Evolutionary conservation across 2,888 invertebrate genomes (phyloP), one percentile per base, ranked within the genome.

Genomic region (Acanthococcus lagerstroemiae): DNA sequence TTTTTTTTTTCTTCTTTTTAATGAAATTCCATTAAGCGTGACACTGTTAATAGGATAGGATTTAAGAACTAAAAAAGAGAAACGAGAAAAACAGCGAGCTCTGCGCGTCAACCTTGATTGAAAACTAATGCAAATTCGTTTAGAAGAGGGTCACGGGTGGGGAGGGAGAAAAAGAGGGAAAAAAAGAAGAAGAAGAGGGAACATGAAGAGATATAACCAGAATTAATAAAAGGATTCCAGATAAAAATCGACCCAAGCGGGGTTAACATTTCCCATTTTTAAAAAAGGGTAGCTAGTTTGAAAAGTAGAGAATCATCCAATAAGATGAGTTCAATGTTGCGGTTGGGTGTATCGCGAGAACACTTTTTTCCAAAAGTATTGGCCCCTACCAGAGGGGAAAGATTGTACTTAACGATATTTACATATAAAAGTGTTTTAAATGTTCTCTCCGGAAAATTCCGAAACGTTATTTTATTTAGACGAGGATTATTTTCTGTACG

Each of bases 121-220:
- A 65, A 65, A 65, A 55, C 65, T 65, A 55, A 65, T 65, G 65
- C 65, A 65, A 65, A 65, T 65, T 65, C 55, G 55, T 65, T 55
- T 55, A 9, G 21, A 19, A 17, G n/a, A n/a, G n/a, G n/a, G n/a
- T n/a, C n/a, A 24, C n/a, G n/a, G n/a, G n/a, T n/a, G n/a, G n/a
- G n/a, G n/a, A n/a, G n/a, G n/a, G 4, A 52, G 52, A 6, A 48
- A 48, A 12, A 7, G 52, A 63, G 50, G 54, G 54, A 52, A 24
- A 27, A 63, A 44, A 21, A 54, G 24, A 21, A 22, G 54, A 22
- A 25, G 24, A 22, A 52, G 21, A 22, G 4, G 9, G 24, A 22
- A 5, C 46, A 45, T 19, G 46, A 45, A 60, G 48, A 45, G 60
- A 60, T 60, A 60, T 60, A 60, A 60, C 60, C 60, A 60, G 60